Evolutionary conservation across 1,140 invertebrate species (phyloP), one percentile per base, ranked within the genome.

Genomic region (Chlorops oryzae): DNA sequence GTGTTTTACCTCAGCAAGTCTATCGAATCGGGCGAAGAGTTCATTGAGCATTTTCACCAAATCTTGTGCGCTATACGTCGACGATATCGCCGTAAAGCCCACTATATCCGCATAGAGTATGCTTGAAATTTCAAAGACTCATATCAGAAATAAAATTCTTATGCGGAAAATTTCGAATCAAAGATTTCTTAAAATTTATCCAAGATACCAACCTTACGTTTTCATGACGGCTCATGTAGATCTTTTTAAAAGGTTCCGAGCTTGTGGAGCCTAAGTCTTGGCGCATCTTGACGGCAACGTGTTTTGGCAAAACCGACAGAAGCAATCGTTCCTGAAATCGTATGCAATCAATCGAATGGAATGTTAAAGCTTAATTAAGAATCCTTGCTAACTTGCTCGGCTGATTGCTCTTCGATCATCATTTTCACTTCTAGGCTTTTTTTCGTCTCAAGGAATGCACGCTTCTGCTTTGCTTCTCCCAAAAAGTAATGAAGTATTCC

Each of bases 171-270:
- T 39, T 39, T 9, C 6, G 18, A 39, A 9, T 39, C 6, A 9
- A 18, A 21, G 24, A 5, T 43, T 50, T 34, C 1, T 44, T 23
- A 34, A 17, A 12, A 18, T 17, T 32, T 20, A 47, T 6, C 12
- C n/a, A 4, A 24, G 7, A 23, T 10, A 52, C 65, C 72, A 75
- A 91, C 85, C 92, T 96, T 55, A 96, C 92, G 73, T 96, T 95
- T 74, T 96, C 93, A 72, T 96, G 92, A 15, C 93, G 78, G 51
- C 88, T 92, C 92, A 97, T 95, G 68, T 96, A 96, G 62, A 96
- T 96, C 75, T 95, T 96, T 74, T 96, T 93, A 71, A 97, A 97
- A 70, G 95, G 92, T 4, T 82, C 84, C 50, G 90, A 91, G 47
- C 88, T 82, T 3, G 87, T 87, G 15, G 85, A 83, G 12, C 90